These are phyloP conservation scores for Meghimatium bilineatum DNA, from an alignment of 2,888 invertebrate genomes.

Conservation along the genomic window DNA sequence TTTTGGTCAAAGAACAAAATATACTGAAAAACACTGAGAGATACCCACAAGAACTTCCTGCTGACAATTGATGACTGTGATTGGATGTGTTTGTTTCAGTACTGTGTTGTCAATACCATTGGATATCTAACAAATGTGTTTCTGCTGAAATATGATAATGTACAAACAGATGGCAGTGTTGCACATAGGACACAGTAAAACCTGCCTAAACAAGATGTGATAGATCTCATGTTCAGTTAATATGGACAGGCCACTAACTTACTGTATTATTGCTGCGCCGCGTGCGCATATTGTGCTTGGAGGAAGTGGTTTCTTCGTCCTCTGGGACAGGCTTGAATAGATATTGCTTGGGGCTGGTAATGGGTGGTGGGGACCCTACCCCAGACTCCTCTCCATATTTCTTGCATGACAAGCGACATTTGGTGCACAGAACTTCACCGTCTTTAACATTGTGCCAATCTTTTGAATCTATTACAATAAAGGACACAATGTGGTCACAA, in stretches of 20 bases:
- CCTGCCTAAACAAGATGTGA: no score
- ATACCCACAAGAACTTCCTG: no score
- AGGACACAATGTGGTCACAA: not conserved
- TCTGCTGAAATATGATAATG: no score
- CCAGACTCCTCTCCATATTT: conserved; percentile 85
- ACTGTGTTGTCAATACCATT: no score
- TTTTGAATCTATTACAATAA: conserved; percentile 80
- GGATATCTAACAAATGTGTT: no score
- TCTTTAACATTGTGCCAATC: conserved; percentile 87
- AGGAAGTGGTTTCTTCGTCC: conserved; percentile 67
- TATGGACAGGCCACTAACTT: conserved; percentile 46
- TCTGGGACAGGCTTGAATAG: conserved; percentile 78
- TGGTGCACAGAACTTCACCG: conserved; percentile 84
- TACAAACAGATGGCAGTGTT: no score
- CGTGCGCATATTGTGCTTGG: conserved; percentile 76
- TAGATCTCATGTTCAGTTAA: not conserved
- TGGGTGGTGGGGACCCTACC: conserved; percentile 74
- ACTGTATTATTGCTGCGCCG: conserved; percentile 70
- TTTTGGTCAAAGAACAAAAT: no score
- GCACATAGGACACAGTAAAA: no score
- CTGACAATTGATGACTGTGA: no score
- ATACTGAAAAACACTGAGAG: no score
- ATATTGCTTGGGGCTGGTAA: conserved; percentile 74
- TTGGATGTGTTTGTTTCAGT: no score
- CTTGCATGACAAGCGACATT: conserved; percentile 86